Evolutionary conservation across 1,140 invertebrate species (phyloP), one percentile per base, ranked within the genome.

Genomic region (Druon quercuslanigerum): DNA sequence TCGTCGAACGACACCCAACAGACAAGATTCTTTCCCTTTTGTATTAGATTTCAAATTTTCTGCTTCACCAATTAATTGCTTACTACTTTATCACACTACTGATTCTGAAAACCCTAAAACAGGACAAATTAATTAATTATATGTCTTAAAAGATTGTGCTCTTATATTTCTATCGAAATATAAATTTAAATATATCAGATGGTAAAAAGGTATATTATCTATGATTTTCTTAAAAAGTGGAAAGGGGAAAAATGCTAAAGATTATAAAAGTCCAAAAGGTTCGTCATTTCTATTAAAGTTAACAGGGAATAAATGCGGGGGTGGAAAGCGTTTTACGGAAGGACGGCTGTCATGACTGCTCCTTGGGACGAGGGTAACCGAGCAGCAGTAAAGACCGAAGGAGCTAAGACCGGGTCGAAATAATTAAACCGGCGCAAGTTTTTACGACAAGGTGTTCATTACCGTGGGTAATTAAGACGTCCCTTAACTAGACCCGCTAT

Each of bases 371-470:
- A 82, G 83, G 84, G 82, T 80, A 81, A 79, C 77, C 77, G 74
- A 79, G 79, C 51, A 83, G 74, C 70, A 73, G 79, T 76, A 79
- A 80, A 79, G 78, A 76, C 51, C 71, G 19, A 56, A 70, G 81
- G 72, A 77, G 81, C 75, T 79, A 82, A 85, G 81, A 82, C 80
- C 40, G 80, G 81, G 77, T 83, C 79, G 86, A 89, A 91, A 91
- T 92, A 92, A 92, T 92, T 92, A 91, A 92, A 91, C 87, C 83
- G 85, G 87, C 86, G 85, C 89, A 89, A 92, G 88, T 92, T 92
- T 92, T 92, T 91, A 91, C 90, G 90, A 92, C 90, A 92, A 92
- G 90, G 90, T 92, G 90, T 92, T 92, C 90, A 92, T 92, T 92
- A 92, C 90, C 87, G 86, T 89, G 90, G 90, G 90, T 92, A 92